Percentiles rank a stretch among this genome's conserved stretches.
These are phyloP conservation scores for Murina feae DNA, from an alignment of 2,113 vertebrate genomes.

Conservation along the genomic window DNA sequence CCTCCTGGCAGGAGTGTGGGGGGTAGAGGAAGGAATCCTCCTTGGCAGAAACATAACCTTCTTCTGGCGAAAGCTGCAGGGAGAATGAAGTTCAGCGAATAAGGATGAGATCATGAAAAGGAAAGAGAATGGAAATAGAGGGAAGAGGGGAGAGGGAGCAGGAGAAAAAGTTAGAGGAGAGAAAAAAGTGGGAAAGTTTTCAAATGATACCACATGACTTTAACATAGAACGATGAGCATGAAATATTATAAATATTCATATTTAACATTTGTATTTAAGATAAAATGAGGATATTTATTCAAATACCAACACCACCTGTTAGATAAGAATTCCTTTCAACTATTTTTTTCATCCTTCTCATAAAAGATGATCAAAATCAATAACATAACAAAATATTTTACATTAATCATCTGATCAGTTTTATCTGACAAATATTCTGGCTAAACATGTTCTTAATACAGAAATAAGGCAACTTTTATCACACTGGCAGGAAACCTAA, in stretches of 20 bases:
- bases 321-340: slow-evolving; percentile 16
- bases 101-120: slow-evolving; percentile 52
- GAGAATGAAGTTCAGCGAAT: slow-evolving; percentile 81
- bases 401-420: not conserved
- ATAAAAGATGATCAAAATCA: not conserved
- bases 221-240: not conserved
- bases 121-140: not conserved
- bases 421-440: not conserved
- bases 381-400: not conserved
- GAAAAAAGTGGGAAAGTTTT: not conserved
- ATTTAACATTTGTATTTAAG: not conserved
- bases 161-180: not conserved
- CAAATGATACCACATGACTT: not conserved
- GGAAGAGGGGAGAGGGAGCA: not conserved
- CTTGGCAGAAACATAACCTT: slow-evolving; percentile 89
- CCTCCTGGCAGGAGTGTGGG: slow-evolving; percentile 86
- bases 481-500: not conserved
- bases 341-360: not conserved
- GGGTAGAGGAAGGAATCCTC: slow-evolving; percentile 89
- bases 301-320: not conserved
- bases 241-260: not conserved
- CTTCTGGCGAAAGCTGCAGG: slow-evolving; percentile 92
- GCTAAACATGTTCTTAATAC: not conserved
- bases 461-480: not conserved
- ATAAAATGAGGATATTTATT: not conserved